A percentile compares a stretch with the other conserved stretches of the same genome.
Conservation (phyloP, 1,140 invertebrate species). For the Drosophila truncata region DNA sequence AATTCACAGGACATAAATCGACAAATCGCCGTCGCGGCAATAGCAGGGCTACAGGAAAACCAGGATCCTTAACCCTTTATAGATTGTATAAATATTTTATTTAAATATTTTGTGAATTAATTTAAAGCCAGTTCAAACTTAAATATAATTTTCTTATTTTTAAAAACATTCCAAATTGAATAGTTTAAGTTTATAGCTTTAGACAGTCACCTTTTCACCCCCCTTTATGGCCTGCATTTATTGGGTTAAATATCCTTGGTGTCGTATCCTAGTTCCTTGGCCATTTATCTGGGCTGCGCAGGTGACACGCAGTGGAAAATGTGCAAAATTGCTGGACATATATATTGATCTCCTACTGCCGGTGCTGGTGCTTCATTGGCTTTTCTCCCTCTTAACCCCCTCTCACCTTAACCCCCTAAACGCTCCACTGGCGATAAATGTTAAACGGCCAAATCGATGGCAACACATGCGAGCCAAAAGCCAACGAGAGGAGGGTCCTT, state of each 20-base stretch:
- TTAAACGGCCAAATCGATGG: constrained; percentile 82
- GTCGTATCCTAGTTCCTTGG: constrained; percentile 30
- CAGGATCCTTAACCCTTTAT: not conserved
- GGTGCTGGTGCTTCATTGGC: constrained; percentile 11
- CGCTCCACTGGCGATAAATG: constrained; percentile 66
- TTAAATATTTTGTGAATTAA: not conserved
- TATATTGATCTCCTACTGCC: constrained; percentile 60
- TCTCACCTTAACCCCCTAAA: not conserved
- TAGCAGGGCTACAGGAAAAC: not conserved
- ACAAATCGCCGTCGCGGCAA: constrained; percentile 70
- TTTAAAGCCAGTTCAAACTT: not conserved
- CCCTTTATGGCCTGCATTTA: not conserved
- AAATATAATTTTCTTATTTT: not conserved
- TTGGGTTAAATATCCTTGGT: constrained; percentile 21
- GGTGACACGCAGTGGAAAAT: constrained; percentile 79
- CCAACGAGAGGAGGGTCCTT: not conserved
- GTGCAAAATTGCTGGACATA: constrained; percentile 77
- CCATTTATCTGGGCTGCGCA: constrained; percentile 79
- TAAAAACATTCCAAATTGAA: too few species aligned
- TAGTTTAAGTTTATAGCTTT: not conserved
- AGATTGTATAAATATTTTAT: not conserved
- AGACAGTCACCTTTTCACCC: too few species aligned
- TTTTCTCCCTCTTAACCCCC: too few species aligned
- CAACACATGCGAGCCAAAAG: constrained; percentile 68
- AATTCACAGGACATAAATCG: constrained; percentile 81